Evolutionary conservation across 2,888 invertebrate genomes (phyloP), one percentile per base, ranked within the genome.

Genomic region (Piscicola geometra): DNA sequence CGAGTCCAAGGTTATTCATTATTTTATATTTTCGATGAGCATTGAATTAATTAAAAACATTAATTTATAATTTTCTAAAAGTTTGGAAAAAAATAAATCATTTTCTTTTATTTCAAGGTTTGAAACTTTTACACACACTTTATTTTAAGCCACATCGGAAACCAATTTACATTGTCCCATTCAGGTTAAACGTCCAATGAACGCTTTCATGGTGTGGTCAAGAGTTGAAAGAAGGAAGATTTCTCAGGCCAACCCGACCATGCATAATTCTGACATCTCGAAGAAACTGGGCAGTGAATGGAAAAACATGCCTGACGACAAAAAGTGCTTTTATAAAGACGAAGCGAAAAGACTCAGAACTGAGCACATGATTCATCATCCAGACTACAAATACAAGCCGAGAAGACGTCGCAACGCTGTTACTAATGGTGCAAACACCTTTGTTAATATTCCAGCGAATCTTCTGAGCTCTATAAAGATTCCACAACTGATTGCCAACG

Each of bases 131-230:
- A n/a, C n/a, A n/a, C n/a, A n/a, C n/a, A n/a, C n/a, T n/a, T n/a
- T n/a, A n/a, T n/a, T n/a, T n/a, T n/a, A n/a, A n/a, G n/a, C n/a
- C n/a, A n/a, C n/a, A n/a, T n/a, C n/a, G n/a, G n/a, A 15, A 50
- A n/a, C n/a, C n/a, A n/a, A n/a, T n/a, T n/a, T n/a, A n/a, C n/a
- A n/a, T n/a, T n/a, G 9, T 64, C 9, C 9, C 9, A 25, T 25
- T 36, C 41, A 73, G 75, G 96, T 97, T n/a, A 97, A 97, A 86
- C 89, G 98, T 81, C 98, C 98, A 12, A 98, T 98, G 98, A 98
- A 98, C 87, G 98, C 98, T 18, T 99, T 99, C 86, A 99, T 99
- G 98, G 98, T 98, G 79, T 99, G 98, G 98, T 96, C 96, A 56
- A 88, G 98, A 15, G 98, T 97, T 0, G 97, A 98, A 85, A 89